phyloP scores from a whole-genome alignment of 2,113 vertebrate genomes.

The Boleophthalmus pectinirostris region DNA sequence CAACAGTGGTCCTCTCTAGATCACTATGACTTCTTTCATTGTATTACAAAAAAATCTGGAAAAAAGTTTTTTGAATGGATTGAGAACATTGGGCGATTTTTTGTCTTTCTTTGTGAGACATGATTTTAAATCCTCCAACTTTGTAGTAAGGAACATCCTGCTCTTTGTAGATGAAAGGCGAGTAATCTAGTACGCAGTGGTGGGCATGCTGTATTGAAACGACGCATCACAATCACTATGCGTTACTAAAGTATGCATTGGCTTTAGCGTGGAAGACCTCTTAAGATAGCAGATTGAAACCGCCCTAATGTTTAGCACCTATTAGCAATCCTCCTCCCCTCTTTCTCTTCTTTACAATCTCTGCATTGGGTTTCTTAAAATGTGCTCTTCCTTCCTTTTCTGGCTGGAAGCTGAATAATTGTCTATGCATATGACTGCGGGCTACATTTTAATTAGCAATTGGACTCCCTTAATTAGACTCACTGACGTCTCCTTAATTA shows the following conservation, averaged over 20 bases:
- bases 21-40: background rate
- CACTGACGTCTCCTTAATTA: conserved; percentile 73
- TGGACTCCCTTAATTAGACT: conserved; percentile 78
- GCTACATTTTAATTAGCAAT: conserved; percentile 82
- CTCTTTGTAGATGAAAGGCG: background rate
- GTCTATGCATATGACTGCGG: conserved; percentile 69
- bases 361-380: conserved; percentile 34
- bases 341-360: conserved; percentile 13
- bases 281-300: conserved; percentile 18
- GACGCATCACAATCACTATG: conserved; percentile 21
- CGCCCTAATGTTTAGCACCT: conserved; percentile 15
- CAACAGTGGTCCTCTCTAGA: background rate
- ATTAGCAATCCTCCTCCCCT: background rate
- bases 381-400: conserved; percentile 32
- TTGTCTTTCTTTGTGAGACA: background rate
- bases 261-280: conserved; percentile 2
- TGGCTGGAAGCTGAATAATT: conserved; percentile 70
- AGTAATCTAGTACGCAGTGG: background rate
- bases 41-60: background rate
- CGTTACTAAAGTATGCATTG: conserved; percentile 2
- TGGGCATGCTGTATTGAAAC: background rate
- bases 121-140: background rate
- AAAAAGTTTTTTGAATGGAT: background rate
- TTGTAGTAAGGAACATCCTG: background rate
- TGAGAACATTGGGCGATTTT: background rate